phyloP scores from a whole-genome alignment of 2,113 vertebrate species.

The Pholis gunnellus region DNA sequence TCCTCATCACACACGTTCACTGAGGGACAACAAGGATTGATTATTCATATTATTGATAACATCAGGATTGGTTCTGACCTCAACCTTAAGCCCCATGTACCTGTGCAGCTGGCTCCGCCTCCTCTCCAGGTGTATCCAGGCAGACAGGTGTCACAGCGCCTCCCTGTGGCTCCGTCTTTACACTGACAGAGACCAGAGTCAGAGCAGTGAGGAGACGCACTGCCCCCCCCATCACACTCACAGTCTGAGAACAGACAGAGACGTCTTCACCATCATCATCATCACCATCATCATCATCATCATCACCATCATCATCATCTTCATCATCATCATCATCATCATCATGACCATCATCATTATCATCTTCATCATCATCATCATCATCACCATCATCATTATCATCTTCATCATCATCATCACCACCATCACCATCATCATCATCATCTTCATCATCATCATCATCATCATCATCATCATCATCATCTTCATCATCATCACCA shows the following conservation, averaged over 20 bases:
- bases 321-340: no score
- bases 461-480: no score
- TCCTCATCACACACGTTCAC: conserved; percentile 91
- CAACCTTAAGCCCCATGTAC: conserved; percentile 20
- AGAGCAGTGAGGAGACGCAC: conserved; percentile 90
- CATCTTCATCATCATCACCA: no score
- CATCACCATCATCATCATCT: no score
- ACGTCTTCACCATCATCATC: not conserved
- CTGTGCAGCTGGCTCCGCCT: conserved; percentile 77
- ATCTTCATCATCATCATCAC: no score
- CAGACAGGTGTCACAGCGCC: conserved; percentile 92
- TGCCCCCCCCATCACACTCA: conserved; percentile 90
- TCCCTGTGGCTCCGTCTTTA: conserved; percentile 86
- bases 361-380: not conserved
- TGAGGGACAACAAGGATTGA: conserved; percentile 47
- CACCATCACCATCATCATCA: no score
- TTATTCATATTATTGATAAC: not conserved
- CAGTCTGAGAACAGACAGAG: conserved; percentile 13
- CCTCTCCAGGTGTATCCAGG: conserved; percentile 92
- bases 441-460: no score
- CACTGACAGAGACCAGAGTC: conserved; percentile 93
- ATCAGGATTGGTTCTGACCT: not conserved
- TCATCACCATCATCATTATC: no score
- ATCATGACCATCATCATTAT: no score
- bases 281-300: not conserved